A percentile compares a stretch with the other conserved stretches of the same genome.
These are phyloP conservation scores for Danio albolineatus DNA, from an alignment of 2,797 vertebrate genomes.

Conservation along the genomic window DNA sequence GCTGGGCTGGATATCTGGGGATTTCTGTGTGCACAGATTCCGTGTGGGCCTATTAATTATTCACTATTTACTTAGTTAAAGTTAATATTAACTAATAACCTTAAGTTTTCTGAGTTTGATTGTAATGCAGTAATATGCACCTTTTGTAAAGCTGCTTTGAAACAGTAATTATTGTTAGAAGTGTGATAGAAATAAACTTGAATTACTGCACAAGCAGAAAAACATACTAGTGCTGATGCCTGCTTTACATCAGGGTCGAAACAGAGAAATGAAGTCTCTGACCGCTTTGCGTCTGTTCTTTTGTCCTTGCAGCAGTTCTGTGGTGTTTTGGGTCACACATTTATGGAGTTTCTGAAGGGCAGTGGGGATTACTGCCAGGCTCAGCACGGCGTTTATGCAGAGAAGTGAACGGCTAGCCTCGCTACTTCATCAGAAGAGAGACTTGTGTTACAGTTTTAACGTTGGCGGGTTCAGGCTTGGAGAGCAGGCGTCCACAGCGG, in stretches of 20 bases:
- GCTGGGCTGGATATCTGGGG: no score
- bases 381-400: conserved; percentile 99
- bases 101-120: no score
- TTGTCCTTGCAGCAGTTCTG: conserved; percentile 94
- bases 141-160: no score
- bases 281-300: conserved; percentile 42
- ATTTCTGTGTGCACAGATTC: no score
- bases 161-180: no score
- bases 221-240: not conserved
- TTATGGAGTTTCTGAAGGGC: conserved; percentile 99
- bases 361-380: conserved; percentile 99
- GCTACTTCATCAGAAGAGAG: conserved; percentile 84
- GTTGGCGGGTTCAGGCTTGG: conserved; percentile 85
- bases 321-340: conserved; percentile 99
- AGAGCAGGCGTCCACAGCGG: conserved; percentile 85
- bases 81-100: no score
- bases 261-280: not conserved
- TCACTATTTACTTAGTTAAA: no score
- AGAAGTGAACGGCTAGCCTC: conserved; percentile 95
- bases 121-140: no score
- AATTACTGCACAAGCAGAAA: not conserved
- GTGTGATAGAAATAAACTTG: no score
- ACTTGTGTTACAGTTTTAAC: conserved; percentile 83
- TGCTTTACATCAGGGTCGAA: not conserved
- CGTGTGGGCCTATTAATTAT: no score